Evolutionary conservation across 2,888 invertebrate species (phyloP), one percentile per base, ranked within the genome.

Genomic region (Eutolmus rufibarbis): DNA sequence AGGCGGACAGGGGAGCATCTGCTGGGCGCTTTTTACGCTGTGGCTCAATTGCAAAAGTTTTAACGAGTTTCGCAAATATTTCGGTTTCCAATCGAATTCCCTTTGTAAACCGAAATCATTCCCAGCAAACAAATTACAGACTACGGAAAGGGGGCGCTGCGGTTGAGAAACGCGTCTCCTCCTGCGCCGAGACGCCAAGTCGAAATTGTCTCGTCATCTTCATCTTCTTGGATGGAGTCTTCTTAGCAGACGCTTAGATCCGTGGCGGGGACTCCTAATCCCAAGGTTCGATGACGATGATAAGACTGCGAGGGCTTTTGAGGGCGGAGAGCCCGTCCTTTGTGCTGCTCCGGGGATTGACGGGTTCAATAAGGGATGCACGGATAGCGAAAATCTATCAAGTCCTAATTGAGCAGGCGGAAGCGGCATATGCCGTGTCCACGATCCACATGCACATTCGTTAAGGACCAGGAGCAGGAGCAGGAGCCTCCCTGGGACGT

Each of bases 31-130:
- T 46, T 79, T 79, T 79, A 46, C 51, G 23, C 43, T 31, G 56
- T 34, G 79, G 56, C 51, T 51, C 82, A 82, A 82, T 57, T 85
- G 85, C 74, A 85, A 74, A 85, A 85, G 74, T 85, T 85, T 85
- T 85, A 85, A 85, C 85, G 74, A 85, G 85, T 85, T 85, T 85
- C 46, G 34, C 46, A 85, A 85, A 85, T 85, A 85, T 74, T 85
- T 85, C 46, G 85, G 46, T 74, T 85, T 85, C 85, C 85, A 85
- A 85, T 85, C 85, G 74, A 46, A 43, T 85, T 57, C 74, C 74
- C 19, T 74, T 43, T 85, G 74, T 31, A 43, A 74, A 43, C 74
- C 46, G 85, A 85, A 85, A 85, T 85, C 74, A 85, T 74, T 85
- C n/a, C 85, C 46, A 85, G 74, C 46, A 40, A 85, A 74, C 74